A percentile compares a stretch with the other conserved stretches of the same genome.
phyloP scores from a whole-genome alignment of 2,113 vertebrate genomes.

The Marmota monax region DNA sequence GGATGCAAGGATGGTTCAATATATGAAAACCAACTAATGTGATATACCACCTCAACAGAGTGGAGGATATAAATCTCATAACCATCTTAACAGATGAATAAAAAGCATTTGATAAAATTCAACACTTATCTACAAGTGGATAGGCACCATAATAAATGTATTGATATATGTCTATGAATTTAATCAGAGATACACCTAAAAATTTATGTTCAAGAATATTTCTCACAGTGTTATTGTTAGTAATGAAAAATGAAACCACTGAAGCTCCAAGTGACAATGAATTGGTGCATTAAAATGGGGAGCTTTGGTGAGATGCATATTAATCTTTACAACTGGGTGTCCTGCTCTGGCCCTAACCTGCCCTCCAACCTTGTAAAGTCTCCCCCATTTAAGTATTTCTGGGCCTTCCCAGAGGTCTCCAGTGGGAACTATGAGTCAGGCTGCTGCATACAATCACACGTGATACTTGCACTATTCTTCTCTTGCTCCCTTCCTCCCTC shows the following conservation, averaged over 20 bases:
- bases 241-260: neutral
- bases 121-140: neutral
- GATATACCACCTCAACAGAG: neutral
- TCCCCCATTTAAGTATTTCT: slow-evolving; percentile 9
- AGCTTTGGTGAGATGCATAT: neutral
- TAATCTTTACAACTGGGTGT: neutral
- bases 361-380: neutral
- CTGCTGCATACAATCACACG: rapidly evolving
- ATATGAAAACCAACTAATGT: neutral
- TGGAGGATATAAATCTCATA: neutral
- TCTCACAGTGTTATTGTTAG: neutral
- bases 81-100: neutral
- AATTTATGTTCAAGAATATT: neutral
- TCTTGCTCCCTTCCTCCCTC: neutral
- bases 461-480: neutral
- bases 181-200: neutral
- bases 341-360: neutral
- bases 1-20: neutral
- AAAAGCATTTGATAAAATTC: neutral
- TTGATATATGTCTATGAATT: neutral
- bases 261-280: neutral
- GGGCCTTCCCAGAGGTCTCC: neutral
- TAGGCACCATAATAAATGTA: neutral
- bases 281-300: neutral
- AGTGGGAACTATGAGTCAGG: neutral